Base-by-base conservation (phyloP, 2,888 invertebrate species). In the Sipha maydis region DNA sequence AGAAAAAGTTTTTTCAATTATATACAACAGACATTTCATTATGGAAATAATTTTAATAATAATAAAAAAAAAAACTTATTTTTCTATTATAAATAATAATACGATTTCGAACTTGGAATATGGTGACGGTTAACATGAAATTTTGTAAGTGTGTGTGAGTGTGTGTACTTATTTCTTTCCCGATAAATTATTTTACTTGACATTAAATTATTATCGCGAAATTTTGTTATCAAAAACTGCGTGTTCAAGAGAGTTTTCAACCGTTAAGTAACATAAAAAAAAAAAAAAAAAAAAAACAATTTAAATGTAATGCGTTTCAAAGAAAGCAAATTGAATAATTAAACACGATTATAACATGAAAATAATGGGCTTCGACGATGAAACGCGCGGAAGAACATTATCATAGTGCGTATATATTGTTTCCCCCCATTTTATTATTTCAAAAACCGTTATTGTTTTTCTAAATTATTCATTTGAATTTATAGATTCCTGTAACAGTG, bases 1-100 rank as follows among this genome's bases (percentile, higher is more conserved):
- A 28, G 80, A 75, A 75, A 86, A 80, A 80, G 79, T 84, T 84
- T 86, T 86, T 86, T 73, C 85, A 85, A 85, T 85, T 85, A 85
- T 85, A 71, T 79, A 38, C n/a, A 54, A 31, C 78, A 54, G 85
- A 77, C 85, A 31, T 85, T 85, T 61, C 77, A 71, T 79, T 79
- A 56, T 34, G 71, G 78, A 79, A 78, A 85, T 79, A 34, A 85
- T 77, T 85, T 85, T 67, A 54, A 85, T 79, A 78, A 85, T 25
- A 75, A 56, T n/a, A 67, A 71, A 25, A 73, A 84, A 38, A 78
- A 77, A 28, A 56, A 41, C 76, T 76, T 61, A 61, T 84, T 76
- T 84, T 76, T 38, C 28, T 25, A 28, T 76, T 61, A 84, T 84
- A 84, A 84, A 84, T 84, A 76, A 76, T 76, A 61, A 84, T 84